Base-by-base conservation (phyloP, 2,888 invertebrate species). In the Caenorhabditis macrosperma region DNA sequence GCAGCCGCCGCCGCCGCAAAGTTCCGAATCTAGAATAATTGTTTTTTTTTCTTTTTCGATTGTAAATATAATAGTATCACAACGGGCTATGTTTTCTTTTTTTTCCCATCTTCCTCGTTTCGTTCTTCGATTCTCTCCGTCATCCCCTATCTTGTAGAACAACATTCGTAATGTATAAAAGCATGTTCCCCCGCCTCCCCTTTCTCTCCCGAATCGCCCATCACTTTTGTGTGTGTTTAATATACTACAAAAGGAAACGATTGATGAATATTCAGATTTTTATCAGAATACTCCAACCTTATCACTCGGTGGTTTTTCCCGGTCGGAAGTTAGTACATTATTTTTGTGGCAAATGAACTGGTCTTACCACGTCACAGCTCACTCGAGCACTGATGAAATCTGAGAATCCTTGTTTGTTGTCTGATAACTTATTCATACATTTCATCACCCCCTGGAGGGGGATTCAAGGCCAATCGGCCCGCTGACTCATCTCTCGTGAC, bases 91-190 rank as follows among this genome's bases (percentile, higher is more conserved):
- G n/a, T 44, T 38, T 28, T 61, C 28, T 52, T 61, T 9, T 59
- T 10, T 30, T 22, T 59, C 20, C n/a, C 52, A 20, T 2, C 35
- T 4, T 66, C 35, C 35, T n/a, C n/a, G n/a, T n/a, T 52, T 61
- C 5, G 48, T 10, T 30, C 17, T 59, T 28, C n/a, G 50, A 20
- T 2, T 41, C 1, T 66, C 35, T 22, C 2, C 33, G 24, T 17
- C 28, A 7, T 38, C 17, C 28, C 22, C 24, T 28, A 22, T 68
- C 46, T 48, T 75, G 59, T 67, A 63, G 48, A 48, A 54, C 46
- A 76, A 67, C 61, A 67, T 67, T 61, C 46, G 46, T 67, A 52
- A 44, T 76, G 66, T 76, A 67, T 67, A 44, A 66, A 76, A 44
- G 46, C 59, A 59, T 46, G 69, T 30, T 38, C 28, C 15, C 28